A percentile compares a stretch with the other conserved stretches of the same genome.
phyloP scores from a whole-genome alignment of 53 echinoderm and acorn worm genomes.

The Paracentrotus lividus region DNA sequence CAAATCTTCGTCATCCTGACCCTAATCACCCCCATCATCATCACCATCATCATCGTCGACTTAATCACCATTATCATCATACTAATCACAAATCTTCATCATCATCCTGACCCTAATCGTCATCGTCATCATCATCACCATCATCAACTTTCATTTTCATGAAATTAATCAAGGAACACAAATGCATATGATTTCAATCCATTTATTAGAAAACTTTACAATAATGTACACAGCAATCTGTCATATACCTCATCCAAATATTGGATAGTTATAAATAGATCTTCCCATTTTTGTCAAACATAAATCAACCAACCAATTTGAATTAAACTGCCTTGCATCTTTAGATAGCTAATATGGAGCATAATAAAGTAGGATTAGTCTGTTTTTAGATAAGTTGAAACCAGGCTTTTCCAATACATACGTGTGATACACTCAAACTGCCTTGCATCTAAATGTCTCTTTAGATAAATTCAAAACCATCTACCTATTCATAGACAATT shows the following conservation, averaged over 20 bases:
- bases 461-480: no score
- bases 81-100: neutral
- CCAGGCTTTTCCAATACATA: no score
- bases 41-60: constrained; percentile 1
- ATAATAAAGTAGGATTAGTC: neutral
- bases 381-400: no score
- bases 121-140: neutral
- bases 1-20: neutral
- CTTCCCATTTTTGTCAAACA: no score
- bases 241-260: neutral
- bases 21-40: constrained; percentile 13
- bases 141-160: no score
- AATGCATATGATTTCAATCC: neutral
- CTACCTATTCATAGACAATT: no score
- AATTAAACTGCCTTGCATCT: neutral
- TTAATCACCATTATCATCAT: neutral
- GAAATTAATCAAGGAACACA: neutral
- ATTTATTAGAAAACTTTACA: constrained; percentile 48
- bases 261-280: no score
- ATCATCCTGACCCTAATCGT: neutral
- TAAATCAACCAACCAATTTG: neutral
- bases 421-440: no score
- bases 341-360: neutral
- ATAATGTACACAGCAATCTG: constrained; percentile 21
- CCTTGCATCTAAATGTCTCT: no score